phyloP scores from a whole-genome alignment of 2,113 vertebrate genomes.

The Peromyscus leucopus region DNA sequence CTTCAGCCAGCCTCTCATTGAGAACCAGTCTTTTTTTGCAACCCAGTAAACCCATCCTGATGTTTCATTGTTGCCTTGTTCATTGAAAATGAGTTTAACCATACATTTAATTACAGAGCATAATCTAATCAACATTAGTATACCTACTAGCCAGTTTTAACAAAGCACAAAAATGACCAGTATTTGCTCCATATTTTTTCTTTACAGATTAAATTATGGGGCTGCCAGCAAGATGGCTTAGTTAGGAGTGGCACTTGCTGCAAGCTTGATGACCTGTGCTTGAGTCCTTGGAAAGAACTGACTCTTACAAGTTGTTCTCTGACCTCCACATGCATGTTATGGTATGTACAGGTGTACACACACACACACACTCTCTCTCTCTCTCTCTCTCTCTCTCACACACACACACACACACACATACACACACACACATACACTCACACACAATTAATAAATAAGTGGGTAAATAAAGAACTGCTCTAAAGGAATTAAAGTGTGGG shows the following conservation, averaged over 20 bases:
- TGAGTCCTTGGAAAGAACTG: background rate
- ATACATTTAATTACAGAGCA: background rate
- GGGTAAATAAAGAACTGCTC: background rate
- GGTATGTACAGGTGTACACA: background rate
- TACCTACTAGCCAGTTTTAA: background rate
- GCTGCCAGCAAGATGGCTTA: background rate
- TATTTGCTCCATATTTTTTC: background rate
- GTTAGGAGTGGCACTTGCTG: background rate
- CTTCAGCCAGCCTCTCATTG: background rate
- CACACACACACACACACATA: too few relatives aligned
- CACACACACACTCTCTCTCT: background rate
- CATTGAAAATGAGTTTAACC: constrained; percentile 11
- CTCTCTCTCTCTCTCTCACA: too few relatives aligned
- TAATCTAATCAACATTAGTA: background rate
- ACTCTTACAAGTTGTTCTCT: background rate
- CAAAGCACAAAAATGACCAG: background rate
- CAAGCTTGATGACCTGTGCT: background rate
- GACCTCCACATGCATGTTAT: background rate
- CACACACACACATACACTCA: background rate
- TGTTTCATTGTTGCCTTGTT: background rate
- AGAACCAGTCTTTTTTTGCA: background rate
- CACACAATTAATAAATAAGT: background rate
- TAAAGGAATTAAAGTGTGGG: background rate
- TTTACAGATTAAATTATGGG: background rate
- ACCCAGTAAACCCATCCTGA: background rate